Percentiles rank a stretch among this genome's conserved stretches.
phyloP scores from a whole-genome alignment of 2,888 invertebrate genomes.

The Acanthosoma haemorrhoidale region DNA sequence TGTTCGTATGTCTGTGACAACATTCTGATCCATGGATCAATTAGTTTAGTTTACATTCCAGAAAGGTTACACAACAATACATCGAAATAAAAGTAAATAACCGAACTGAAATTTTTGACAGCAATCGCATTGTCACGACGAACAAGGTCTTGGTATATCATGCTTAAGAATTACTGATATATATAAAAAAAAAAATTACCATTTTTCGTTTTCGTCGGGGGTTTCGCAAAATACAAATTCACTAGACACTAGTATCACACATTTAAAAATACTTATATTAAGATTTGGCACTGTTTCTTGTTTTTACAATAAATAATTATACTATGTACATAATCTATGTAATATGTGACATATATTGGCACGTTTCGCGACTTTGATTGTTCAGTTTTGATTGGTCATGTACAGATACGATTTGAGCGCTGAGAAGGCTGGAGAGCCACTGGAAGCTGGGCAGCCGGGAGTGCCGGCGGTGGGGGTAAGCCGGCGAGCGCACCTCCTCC shows the following conservation, averaged over 20 bases:
- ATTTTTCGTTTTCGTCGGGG: background rate
- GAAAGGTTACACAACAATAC: no score
- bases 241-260: constrained; percentile 20
- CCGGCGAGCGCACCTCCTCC: background rate
- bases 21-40: no score
- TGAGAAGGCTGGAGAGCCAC: constrained; percentile 9
- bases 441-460: background rate
- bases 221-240: background rate
- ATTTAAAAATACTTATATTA: no score
- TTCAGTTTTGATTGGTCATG: background rate
- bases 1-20: no score
- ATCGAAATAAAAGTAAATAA: no score
- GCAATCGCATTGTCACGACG: no score
- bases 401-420: background rate
- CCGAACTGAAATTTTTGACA: no score
- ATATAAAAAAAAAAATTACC: background rate
- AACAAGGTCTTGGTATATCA: no score
- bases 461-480: background rate
- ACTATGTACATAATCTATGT: no score
- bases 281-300: background rate
- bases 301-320: no score
- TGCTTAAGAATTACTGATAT: no score
- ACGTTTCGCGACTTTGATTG: constrained; percentile 1
- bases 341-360: constrained; percentile 17
- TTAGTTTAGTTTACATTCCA: no score